Percentiles rank a stretch among this genome's conserved stretches.
Evolutionary conservation across 2,888 invertebrate genomes (phyloP).

Genomic region (Rhagonycha fulva): DNA sequence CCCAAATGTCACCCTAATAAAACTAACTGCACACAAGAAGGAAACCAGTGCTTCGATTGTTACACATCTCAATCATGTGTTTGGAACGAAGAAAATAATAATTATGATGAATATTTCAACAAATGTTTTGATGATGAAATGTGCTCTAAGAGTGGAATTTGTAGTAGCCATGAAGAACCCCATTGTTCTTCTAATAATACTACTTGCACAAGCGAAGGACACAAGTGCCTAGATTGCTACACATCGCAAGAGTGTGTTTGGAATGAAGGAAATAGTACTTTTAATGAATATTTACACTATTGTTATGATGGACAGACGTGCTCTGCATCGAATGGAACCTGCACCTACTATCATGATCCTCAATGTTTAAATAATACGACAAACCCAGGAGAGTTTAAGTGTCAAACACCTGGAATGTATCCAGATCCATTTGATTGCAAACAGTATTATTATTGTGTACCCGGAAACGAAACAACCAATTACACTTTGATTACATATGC

Average conservation of each 20-base stretch:
- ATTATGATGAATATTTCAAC: background rate
- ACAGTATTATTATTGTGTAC: constrained; percentile 6
- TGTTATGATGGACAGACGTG: too few species aligned
- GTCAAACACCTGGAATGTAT: constrained; percentile 7
- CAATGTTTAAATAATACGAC: background rate
- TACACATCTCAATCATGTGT: background rate
- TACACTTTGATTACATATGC: background rate
- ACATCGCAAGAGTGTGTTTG: too few species aligned
- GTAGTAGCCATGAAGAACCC: too few species aligned
- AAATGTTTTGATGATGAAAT: background rate
- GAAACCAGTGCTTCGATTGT: background rate
- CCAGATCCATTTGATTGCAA: constrained; percentile 14
- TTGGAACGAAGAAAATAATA: background rate
- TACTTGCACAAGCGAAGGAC: too few species aligned
- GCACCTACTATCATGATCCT: background rate
- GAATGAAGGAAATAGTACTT: too few species aligned
- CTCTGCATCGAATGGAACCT: background rate
- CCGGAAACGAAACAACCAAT: background rate
- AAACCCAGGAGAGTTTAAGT: background rate
- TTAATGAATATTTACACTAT: too few species aligned
- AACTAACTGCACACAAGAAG: too few species aligned
- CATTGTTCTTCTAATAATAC: too few species aligned
- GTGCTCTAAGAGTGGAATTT: background rate
- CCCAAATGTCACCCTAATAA: too few species aligned
- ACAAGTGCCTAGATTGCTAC: too few species aligned